Evolutionary conservation across 2,797 vertebrate genomes (phyloP), one percentile per base, ranked within the genome.

Genomic region (Lacerta agilis): DNA sequence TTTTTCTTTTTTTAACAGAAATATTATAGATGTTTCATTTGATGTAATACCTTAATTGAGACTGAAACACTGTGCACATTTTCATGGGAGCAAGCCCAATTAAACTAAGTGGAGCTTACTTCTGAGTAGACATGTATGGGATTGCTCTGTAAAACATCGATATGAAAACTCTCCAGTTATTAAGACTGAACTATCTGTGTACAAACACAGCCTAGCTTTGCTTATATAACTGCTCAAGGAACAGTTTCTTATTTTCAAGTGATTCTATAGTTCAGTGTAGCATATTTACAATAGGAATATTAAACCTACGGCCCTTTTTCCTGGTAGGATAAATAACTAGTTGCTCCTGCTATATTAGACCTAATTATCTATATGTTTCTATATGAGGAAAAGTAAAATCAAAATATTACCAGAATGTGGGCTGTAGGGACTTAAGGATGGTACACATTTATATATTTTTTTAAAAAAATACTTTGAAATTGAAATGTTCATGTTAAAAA

Each of bases 171-270:
- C 45, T 88, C 85, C 80, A 81, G 78, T 85, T 91, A 1, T 90
- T 92, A 86, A 83, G 83, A 86, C 29, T 69, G 49, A 69, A 67
- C 90, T 93, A 94, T 81, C 43, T 90, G n/a, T 86, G 10, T 88
- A 72, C 79, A 90, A 84, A 90, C 92, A 86, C 91, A 85, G n/a
- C 1, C 64, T 80, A 64, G 83, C 75, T 29, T 92, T 89, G 90
- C 89, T 79, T 11, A 79, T 90, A 2, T 79, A 72, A 33, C 38
- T 86, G 58, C 18, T 43, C 41, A 94, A 79, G 89, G n/a, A 94
- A 89, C 61, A 90, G 49, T 18, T 83, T 93, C 72, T 43, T 87
- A 49, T 94, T 94, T 93, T 90, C 82, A 80, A 82, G 76, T 89
- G 23, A 45, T 77, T 93, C 66, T 86, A 4, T 83, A 80, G 80